Percentiles rank a stretch among this genome's conserved stretches.
These are phyloP conservation scores for Zosterops borbonicus DNA, from an alignment of 2,113 vertebrate genomes.

Conservation along the genomic window DNA sequence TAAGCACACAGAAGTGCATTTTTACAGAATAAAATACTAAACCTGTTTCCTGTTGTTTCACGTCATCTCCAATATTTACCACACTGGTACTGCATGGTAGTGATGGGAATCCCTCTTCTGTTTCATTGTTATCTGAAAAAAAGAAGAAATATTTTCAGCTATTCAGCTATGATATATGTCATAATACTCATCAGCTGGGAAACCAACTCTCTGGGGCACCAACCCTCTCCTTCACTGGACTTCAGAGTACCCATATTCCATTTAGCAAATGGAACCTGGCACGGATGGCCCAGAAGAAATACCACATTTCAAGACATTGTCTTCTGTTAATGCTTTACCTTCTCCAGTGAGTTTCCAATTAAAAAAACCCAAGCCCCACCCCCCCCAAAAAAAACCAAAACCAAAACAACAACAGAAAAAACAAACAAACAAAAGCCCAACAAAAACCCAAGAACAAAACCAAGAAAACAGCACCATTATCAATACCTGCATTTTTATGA, in stretches of 20 bases:
- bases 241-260: background rate
- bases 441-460: too few relatives aligned
- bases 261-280: background rate
- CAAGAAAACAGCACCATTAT: background rate
- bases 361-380: background rate
- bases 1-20: background rate
- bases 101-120: conserved; percentile 52
- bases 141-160: background rate
- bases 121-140: conserved; percentile 69
- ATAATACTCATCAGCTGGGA: background rate
- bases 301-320: background rate
- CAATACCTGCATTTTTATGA: background rate
- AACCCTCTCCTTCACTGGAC: background rate
- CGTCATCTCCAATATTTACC: conserved; percentile 64
- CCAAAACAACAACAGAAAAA: background rate
- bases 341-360: background rate
- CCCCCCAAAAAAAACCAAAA: background rate
- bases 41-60: conserved; percentile 49
- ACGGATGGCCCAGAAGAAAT: background rate
- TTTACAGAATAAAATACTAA: background rate
- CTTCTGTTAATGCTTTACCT: background rate
- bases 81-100: conserved; percentile 19
- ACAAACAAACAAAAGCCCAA: background rate
- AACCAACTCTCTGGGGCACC: background rate
- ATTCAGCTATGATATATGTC: background rate